Percentiles rank a stretch among this genome's conserved stretches.
Evolutionary conservation across 2,113 vertebrate genomes (phyloP).

Genomic region (Phalacrocorax brasilianus): DNA sequence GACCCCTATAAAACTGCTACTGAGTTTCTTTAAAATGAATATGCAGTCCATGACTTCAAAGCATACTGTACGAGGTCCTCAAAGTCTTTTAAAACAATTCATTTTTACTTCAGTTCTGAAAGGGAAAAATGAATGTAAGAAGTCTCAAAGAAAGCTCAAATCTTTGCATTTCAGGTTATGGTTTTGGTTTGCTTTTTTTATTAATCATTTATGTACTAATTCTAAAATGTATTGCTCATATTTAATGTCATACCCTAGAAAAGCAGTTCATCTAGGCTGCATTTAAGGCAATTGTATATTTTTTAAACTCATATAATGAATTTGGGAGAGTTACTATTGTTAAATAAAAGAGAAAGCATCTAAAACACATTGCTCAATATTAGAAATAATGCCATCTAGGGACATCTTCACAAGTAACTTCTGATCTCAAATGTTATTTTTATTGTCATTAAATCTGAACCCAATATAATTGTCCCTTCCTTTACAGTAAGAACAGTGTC

Average conservation of each 20-base stretch:
- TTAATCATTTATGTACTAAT: slow-evolving; percentile 29
- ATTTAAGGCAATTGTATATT: background rate
- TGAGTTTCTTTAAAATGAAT: slow-evolving; percentile 67
- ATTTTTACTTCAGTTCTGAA: slow-evolving; percentile 65
- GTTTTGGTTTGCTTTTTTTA: slow-evolving; percentile 15
- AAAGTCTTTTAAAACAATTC: slow-evolving; percentile 67
- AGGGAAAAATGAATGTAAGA: slow-evolving; percentile 41
- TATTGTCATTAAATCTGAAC: background rate
- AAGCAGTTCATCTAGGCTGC: background rate
- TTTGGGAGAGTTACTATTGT: background rate
- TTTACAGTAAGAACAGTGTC: background rate
- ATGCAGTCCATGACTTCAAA: slow-evolving; percentile 50
- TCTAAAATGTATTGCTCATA: background rate
- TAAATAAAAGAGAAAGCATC: background rate
- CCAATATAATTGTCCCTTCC: background rate
- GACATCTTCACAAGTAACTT: background rate
- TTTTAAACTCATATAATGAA: background rate
- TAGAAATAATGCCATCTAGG: background rate
- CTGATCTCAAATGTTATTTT: background rate
- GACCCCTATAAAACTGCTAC: slow-evolving; percentile 39
- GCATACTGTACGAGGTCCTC: slow-evolving; percentile 38
- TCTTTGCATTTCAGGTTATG: slow-evolving; percentile 49
- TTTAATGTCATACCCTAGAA: background rate
- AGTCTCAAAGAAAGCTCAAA: slow-evolving; percentile 14
- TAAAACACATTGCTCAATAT: background rate